A percentile compares a stretch with the other conserved stretches of the same genome.
These are phyloP conservation scores for Babyrousa celebensis DNA, from an alignment of 2,797 vertebrate genomes.

Conservation along the genomic window DNA sequence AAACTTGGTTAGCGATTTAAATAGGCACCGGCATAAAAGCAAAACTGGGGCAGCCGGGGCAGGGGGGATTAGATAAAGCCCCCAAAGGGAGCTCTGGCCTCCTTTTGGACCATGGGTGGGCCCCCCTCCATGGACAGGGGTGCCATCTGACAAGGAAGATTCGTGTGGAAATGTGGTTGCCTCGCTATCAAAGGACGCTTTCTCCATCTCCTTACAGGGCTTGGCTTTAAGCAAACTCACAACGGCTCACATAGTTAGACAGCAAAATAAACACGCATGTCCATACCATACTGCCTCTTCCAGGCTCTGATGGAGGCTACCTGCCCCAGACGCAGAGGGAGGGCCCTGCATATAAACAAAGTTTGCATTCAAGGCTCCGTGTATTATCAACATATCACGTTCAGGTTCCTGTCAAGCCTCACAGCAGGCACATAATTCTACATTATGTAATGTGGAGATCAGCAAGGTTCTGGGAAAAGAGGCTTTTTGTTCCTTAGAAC, in stretches of 20 bases:
- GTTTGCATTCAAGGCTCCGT: conserved; percentile 59
- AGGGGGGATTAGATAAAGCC: not conserved
- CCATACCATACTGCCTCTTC: conserved; percentile 7
- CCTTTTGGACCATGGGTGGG: not conserved
- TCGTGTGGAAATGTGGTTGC: rapidly evolving
- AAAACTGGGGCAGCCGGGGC: not conserved
- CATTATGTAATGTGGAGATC: not conserved
- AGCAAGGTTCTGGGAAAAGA: conserved; percentile 44
- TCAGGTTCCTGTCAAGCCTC: conserved; percentile 24
- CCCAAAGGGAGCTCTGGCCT: not conserved
- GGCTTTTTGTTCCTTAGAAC: conserved; percentile 40
- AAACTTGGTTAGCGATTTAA: not conserved
- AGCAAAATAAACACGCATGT: conserved; percentile 66
- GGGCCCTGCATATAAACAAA: conserved; percentile 69
- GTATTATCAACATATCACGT: conserved; percentile 57
- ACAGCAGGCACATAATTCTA: conserved; percentile 37
- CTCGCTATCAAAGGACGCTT: not conserved
- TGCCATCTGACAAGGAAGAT: not conserved
- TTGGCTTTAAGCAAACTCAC: conserved; percentile 65
- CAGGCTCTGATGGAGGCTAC: not conserved
- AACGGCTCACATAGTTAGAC: conserved; percentile 54
- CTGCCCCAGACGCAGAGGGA: conserved; percentile 36
- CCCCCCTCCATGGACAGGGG: not conserved
- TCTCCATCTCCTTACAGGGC: conserved; percentile 1
- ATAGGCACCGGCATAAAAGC: not conserved